phyloP scores from a whole-genome alignment of 2,797 vertebrate genomes.

The Acanthurus leucopareius region DNA sequence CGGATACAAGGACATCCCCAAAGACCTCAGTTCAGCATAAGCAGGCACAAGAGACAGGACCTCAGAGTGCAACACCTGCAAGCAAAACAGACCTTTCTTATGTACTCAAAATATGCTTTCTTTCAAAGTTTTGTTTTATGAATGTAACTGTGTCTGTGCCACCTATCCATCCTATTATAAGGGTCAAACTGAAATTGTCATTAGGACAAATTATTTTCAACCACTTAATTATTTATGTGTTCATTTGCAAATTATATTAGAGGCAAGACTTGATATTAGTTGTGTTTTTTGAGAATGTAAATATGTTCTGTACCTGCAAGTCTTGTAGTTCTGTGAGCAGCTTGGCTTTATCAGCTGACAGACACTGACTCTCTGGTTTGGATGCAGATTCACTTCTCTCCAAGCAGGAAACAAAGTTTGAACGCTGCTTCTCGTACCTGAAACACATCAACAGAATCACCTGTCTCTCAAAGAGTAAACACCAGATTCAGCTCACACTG shows the following conservation, averaged over 20 bases:
- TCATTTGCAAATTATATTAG: background rate
- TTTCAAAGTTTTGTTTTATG: background rate
- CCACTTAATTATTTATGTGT: background rate
- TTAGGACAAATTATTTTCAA: background rate
- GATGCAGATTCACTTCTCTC: constrained; percentile 89
- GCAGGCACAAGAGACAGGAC: constrained; percentile 78
- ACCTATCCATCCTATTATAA: background rate
- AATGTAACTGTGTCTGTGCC: background rate
- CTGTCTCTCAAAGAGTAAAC: background rate
- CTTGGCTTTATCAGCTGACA: constrained; percentile 91
- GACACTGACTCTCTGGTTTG: constrained; percentile 77
- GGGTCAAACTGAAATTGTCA: background rate
- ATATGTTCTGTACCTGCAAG: constrained; percentile 84
- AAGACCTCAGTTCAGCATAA: constrained; percentile 81
- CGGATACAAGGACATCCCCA: constrained; percentile 85
- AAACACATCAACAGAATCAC: constrained; percentile 31
- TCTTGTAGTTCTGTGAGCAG: constrained; percentile 89
- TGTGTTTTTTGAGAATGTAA: background rate
- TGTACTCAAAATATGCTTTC: background rate
- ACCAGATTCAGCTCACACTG: background rate
- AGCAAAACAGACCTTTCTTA: constrained; percentile 7
- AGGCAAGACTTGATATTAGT: background rate
- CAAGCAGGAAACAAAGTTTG: constrained; percentile 89
- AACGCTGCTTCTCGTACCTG: constrained; percentile 94
- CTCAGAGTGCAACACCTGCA: constrained; percentile 88